Base-by-base conservation (phyloP, 2,888 invertebrate species). In the Spodoptera exigua region DNA sequence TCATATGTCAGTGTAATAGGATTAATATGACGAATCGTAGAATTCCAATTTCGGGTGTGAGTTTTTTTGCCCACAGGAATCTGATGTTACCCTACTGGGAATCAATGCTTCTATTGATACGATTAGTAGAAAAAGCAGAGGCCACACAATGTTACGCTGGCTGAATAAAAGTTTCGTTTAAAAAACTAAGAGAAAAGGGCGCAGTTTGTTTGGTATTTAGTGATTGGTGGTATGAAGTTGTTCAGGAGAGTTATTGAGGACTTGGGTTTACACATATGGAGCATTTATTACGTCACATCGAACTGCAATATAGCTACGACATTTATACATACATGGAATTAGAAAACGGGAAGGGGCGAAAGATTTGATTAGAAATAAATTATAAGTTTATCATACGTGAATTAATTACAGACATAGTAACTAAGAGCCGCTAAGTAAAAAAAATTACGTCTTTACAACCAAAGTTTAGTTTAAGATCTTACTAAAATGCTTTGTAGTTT, bases 1-100 rank as follows among this genome's bases (percentile, higher is more conserved):
- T 84, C 84, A 82, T 79, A 77, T 82, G 87, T 87, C 86, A 85
- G 62, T 57, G 58, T 88, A 89, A 89, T 89, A 89, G 87, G 90
- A 91, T 92, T 91, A 90, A 78, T 82, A 79, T 86, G 83, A 86
- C 77, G 78, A 68, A 70, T 67, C 71, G 66, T 72, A 71, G 74
- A 84, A 84, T 83, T 85, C 62, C 56, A 81, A 80, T 79, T 81
- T 81, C 58, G 78, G 54, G 35, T 76, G 63, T 74, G 73, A 70
- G 53, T 58, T 74, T 78, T 76, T 80, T 81, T 80, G 52, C 74
- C 73, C 64, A 53, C 48, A 67, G 69, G 78, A 80, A 81, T 80
- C 80, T 52, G 40, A 65, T 74, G 74, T 77, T 80, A 79, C 79
- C 73, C 68, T 71, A 74, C 71, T 73, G 71, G 63, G 74, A 66